Evolutionary conservation across 2,888 invertebrate genomes (phyloP), one percentile per base, ranked within the genome.

Genomic region (Zygaena filipendulae): DNA sequence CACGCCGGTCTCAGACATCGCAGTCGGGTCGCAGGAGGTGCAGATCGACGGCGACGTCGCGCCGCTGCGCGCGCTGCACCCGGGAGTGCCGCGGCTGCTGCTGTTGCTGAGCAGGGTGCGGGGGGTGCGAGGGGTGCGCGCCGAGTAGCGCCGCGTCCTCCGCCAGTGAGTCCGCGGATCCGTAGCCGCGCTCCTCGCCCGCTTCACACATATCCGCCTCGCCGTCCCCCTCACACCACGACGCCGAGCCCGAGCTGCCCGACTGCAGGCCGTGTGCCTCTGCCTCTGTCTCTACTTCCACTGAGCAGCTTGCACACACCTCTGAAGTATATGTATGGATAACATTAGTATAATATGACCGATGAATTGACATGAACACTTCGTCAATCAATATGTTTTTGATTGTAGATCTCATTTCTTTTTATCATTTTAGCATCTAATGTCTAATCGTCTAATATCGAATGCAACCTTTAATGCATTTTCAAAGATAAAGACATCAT

Each of bases 181-280:
- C 84, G 42, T 82, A 84, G 23, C 82, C 83, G 16, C 71, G 61
- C 49, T 71, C 72, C 36, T 69, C 71, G 5, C 59, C 81, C 3
- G 68, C 77, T 11, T 67, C 29, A n/a, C n/a, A n/a, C n/a, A n/a
- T n/a, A n/a, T n/a, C n/a, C n/a, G n/a, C n/a, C n/a, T 74, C 82
- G 13, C 59, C 74, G 18, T 74, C 81, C 22, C 81, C 83, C 33
- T 84, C 84, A 38, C 83, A 82, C 81, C 69, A 80, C 42, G 59
- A 83, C 59, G 52, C 72, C 47, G 55, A 81, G 47, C 81, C 83
- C 30, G 75, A 74, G 51, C 75, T 79, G 38, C 60, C 69, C 3
- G 70, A 71, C 11, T 58, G 52, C 6, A 61, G 60, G 13, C 58
- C 64, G 28, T 70, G 80, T 25, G 60, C 75, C 25, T 60, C 66